Evolutionary conservation across 2,113 vertebrate genomes (phyloP), one percentile per base, ranked within the genome.

Genomic region (Eretmochelys imbricata): DNA sequence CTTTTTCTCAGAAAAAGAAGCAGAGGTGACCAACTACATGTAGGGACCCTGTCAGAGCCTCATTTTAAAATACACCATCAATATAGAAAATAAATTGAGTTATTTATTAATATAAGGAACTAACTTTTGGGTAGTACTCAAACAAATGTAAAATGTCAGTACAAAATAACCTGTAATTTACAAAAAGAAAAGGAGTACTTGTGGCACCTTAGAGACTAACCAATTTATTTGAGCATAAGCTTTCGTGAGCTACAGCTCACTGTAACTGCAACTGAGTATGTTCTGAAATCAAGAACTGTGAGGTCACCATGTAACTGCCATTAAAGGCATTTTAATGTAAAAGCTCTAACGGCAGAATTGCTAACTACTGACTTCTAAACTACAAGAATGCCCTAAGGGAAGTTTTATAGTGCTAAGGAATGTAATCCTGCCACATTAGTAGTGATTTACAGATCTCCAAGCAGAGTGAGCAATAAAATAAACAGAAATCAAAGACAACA

Each of bases 281-380:
- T 87, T 93, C 31, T 79, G 82, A 93, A 95, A 94, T 94, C 75
- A 90, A 94, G 93, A 82, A 89, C 72, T 42, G 5, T 88, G 95
- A 96, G 96, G 97, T 98, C 94, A 93, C 80, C 35, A 19, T 1
- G 20, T 92, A 96, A 96, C 85, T 94, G 65, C 91, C 84, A 86
- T 97, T 95, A 92, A 93, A 94, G 95, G 16, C 24, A 46, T 96
- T 95, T 97, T 88, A 94, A 89, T 75, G 88, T 87, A 94, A 95
- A 97, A 97, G 75, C 81, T 91, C 84, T 96, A 95, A 91, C 85
- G 96, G 96, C 83, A 87, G 91, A 95, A 97, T 88, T 95, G 55
- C 86, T 81, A 57, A 80, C 84, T 91, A 89, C 90, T 94, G 94
- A 25, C 81, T 90, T 96, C 95, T 96, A 88, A 93, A 94, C 53